Conservation (phyloP, 2,113 vertebrate genomes). For the Oceanodroma tethys region DNA sequence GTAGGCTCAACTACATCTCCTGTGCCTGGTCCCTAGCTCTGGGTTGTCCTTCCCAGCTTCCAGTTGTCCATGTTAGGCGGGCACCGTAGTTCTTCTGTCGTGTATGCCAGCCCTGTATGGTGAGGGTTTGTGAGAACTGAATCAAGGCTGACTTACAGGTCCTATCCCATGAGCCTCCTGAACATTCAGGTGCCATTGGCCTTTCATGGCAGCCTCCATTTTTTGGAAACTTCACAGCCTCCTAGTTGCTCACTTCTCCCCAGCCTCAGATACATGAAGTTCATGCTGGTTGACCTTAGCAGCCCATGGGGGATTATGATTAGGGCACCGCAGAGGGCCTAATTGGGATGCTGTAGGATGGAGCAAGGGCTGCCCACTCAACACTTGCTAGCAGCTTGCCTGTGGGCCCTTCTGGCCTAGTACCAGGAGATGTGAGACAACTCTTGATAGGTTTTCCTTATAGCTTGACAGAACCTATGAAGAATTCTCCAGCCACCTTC, state of each 20-base stretch:
- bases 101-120: not conserved
- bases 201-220: not conserved
- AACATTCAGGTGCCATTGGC: not conserved
- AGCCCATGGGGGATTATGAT: not conserved
- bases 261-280: not conserved
- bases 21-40: not conserved
- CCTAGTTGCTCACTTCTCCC: not conserved
- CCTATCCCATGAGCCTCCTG: not conserved
- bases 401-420: not conserved
- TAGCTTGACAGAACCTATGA: not conserved
- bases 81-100: not conserved
- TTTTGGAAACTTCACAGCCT: not conserved
- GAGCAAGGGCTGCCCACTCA: not conserved
- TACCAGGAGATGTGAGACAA: not conserved
- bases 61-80: rapidly evolving
- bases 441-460: not conserved
- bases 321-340: not conserved
- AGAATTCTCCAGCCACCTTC: not conserved
- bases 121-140: not conserved
- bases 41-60: not conserved
- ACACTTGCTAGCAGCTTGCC: not conserved
- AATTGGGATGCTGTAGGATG: not conserved
- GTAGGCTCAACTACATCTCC: not conserved
- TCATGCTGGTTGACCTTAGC: not conserved
- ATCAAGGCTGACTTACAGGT: not conserved